A percentile compares a stretch with the other conserved stretches of the same genome.
Conservation (phyloP, 2,888 invertebrate species). For the Ernsta delagoae region DNA sequence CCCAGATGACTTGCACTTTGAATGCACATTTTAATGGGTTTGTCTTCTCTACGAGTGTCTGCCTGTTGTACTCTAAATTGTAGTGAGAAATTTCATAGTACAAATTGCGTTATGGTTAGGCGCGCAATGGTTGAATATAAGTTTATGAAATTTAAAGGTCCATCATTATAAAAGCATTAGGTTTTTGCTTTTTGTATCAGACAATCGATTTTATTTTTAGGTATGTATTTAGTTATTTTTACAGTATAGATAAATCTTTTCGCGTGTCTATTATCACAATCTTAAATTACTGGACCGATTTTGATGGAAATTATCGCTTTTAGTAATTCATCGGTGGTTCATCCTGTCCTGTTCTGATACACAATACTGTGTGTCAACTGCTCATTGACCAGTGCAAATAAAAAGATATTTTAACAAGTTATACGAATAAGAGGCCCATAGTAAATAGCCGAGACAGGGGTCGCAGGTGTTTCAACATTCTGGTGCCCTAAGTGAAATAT, state of each 20-base stretch:
- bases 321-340: too few species aligned
- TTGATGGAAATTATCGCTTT: too few species aligned
- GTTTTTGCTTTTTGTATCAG: too few species aligned
- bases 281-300: too few species aligned
- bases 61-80: constrained; percentile 54
- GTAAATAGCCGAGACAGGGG: constrained; percentile 15
- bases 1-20: constrained; percentile 78
- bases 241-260: too few species aligned
- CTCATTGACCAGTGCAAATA: background rate
- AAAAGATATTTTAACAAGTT: background rate
- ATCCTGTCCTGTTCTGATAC: too few species aligned
- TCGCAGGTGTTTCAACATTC: constrained; percentile 32
- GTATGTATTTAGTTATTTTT: too few species aligned
- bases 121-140: constrained; percentile 5
- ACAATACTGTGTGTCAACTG: too few species aligned
- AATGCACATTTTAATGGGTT: constrained; percentile 77
- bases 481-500: constrained; percentile 26
- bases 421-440: constrained; percentile 3
- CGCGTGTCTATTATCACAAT: too few species aligned
- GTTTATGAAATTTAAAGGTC: constrained; percentile 9
- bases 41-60: constrained; percentile 56
- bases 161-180: background rate
- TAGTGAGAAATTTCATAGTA: constrained; percentile 52
- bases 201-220: too few species aligned
- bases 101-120: constrained; percentile 27